These are phyloP conservation scores for Aurelia sp. DNA, from an alignment of 30 jellyfish, hydroid and myxozoan species.

Conservation along the genomic window DNA sequence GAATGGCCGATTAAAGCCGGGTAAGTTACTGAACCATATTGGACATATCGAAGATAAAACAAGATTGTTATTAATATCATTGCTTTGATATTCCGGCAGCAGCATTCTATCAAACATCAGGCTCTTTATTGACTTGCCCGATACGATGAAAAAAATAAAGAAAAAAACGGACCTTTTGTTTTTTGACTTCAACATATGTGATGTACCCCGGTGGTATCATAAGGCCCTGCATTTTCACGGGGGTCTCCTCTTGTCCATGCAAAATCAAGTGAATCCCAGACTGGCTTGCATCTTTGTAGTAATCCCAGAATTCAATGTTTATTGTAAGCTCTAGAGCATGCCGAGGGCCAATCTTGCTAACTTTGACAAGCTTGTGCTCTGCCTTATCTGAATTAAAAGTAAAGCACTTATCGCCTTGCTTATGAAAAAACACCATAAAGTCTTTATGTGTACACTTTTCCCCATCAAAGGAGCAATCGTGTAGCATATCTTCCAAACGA, in stretches of 20 bases:
- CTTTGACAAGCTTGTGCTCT: conserved; percentile 45
- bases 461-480: conserved; percentile 78
- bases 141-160: background rate
- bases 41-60: no score
- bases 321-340: conserved; percentile 69
- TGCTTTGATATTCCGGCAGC: no score
- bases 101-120: no score
- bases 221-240: conserved; percentile 76
- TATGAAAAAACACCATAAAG: conserved; percentile 65
- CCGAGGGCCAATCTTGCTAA: conserved; percentile 65
- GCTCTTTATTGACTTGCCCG: no score
- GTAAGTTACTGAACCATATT: no score
- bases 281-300: conserved; percentile 69
- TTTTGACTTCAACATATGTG: conserved; percentile 78
- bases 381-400: conserved; percentile 85
- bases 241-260: conserved; percentile 94
- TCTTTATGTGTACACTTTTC: conserved; percentile 62
- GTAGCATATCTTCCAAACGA: conserved; percentile 75
- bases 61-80: no score
- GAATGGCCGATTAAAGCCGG: no score
- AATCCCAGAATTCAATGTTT: conserved; percentile 89
- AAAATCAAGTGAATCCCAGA: conserved; percentile 80
- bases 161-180: conserved; percentile 61
- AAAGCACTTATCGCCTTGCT: conserved; percentile 90
- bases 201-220: conserved; percentile 87